A percentile compares a stretch with the other conserved stretches of the same genome.
Conservation (phyloP, 2,797 vertebrate species). For the Tokudaia muenninki region DNA sequence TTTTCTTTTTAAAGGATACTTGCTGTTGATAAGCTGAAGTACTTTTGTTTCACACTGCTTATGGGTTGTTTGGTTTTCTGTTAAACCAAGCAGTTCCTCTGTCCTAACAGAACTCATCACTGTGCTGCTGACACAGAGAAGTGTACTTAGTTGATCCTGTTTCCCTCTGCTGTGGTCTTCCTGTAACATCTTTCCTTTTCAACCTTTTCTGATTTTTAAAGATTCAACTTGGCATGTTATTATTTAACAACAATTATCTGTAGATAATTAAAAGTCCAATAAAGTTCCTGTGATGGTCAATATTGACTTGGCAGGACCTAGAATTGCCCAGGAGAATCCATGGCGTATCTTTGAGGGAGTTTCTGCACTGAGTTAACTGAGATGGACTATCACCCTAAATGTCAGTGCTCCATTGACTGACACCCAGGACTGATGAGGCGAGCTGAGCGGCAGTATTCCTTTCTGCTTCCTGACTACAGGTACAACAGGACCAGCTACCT, state of each 20-base stretch:
- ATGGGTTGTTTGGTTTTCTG: neutral
- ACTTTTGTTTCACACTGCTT: neutral
- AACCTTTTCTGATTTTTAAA: slow-evolving; percentile 46
- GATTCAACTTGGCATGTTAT: neutral
- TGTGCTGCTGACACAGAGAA: slow-evolving; percentile 17
- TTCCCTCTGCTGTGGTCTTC: slow-evolving; percentile 29
- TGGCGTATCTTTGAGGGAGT: neutral
- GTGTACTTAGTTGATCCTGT: slow-evolving; percentile 26
- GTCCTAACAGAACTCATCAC: neutral
- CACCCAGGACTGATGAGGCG: neutral
- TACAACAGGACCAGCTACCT: neutral
- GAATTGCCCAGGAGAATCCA: neutral
- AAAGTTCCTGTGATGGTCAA: neutral
- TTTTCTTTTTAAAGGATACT: slow-evolving; percentile 37
- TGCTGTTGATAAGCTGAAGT: neutral
- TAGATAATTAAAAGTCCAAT: slow-evolving; percentile 38
- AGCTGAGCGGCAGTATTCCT: neutral
- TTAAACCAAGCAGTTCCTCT: neutral
- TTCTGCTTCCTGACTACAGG: neutral
- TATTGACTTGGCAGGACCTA: neutral
- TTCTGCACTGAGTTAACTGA: neutral
- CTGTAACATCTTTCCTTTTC: slow-evolving; percentile 33
- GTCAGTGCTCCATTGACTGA: neutral
- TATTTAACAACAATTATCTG: slow-evolving; percentile 51
- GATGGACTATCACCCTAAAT: neutral